phyloP scores from a whole-genome alignment of 2,888 invertebrate genomes.

The Amblyteles armatorius region DNA sequence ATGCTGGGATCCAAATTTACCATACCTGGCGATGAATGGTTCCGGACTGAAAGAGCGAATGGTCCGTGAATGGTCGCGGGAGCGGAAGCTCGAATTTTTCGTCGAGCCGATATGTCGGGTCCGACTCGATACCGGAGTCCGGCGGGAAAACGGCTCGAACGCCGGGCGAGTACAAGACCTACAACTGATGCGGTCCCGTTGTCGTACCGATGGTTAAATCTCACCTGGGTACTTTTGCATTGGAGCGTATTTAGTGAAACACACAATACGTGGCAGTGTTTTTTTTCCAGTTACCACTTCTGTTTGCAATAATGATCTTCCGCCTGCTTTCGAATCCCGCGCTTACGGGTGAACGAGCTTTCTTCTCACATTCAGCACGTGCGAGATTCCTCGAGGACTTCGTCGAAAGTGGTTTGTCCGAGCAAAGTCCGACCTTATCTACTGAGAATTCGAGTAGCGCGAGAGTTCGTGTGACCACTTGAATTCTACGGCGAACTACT shows the following conservation, averaged over 20 bases:
- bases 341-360: background rate
- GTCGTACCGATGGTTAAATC: background rate
- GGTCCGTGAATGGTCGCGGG: background rate
- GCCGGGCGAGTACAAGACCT: too few species aligned
- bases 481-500: background rate
- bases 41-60: background rate
- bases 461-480: background rate
- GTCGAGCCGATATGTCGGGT: background rate
- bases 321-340: background rate
- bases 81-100: slow-evolving; percentile 6
- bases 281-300: background rate
- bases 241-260: background rate
- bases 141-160: too few species aligned
- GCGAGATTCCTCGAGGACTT: slow-evolving; percentile 50
- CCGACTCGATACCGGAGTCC: background rate
- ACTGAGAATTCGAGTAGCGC: background rate
- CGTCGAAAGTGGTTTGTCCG: slow-evolving; percentile 49
- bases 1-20: background rate
- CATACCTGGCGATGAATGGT: background rate
- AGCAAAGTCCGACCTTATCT: slow-evolving; percentile 36
- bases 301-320: background rate
- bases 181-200: too few species aligned
- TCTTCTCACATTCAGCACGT: slow-evolving; percentile 47
- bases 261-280: background rate
- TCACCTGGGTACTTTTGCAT: background rate